Evolutionary conservation across 2,797 vertebrate genomes (phyloP), one percentile per base, ranked within the genome.

Genomic region (Eospalax fontanierii): DNA sequence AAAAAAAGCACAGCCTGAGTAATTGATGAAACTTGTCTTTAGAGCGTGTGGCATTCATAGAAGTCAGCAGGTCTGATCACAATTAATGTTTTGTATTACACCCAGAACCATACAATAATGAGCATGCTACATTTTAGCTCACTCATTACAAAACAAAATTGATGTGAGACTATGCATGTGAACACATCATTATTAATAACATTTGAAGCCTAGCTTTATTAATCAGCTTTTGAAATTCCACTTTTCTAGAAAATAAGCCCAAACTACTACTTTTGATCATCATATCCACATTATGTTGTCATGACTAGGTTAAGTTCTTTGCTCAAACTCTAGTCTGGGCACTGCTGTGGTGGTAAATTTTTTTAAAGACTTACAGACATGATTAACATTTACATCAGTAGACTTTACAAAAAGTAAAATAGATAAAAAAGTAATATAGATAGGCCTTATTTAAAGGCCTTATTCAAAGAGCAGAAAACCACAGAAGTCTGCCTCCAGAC

Each of bases 151-250:
- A n/a, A n/a, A n/a, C n/a, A n/a, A n/a, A n/a, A n/a, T n/a, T n/a
- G n/a, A n/a, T n/a, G 18, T 81, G 80, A 74, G 14, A 9, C 40
- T 19, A 74, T 19, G 24, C 54, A 43, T 15, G 43, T 87, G 83
- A 89, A 85, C 8, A 74, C 7, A 86, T 6, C 12, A 3, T 38
- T 59, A 63, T 33, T 30, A 76, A 28, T 24, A 66, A 66, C 59
- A 35, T 43, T 61, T 65, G 38, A 93, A 90, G 68, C 21, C 80
- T 40, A 78, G 66, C n/a, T 75, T 87, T 61, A 74, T 68, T 59
- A 50, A 22, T 75, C 46, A 46, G 33, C 74, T 92, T 79, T 79
- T 79, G 85, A 95, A 92, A 93, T 82, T 84, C 50, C 24, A 78
- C n/a, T 66, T 73, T 68, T 79, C 38, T 43, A 65, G 4, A 73